Evolutionary conservation across 2,888 invertebrate genomes (phyloP).

Genomic region (Stenchaetothrips biformis): DNA sequence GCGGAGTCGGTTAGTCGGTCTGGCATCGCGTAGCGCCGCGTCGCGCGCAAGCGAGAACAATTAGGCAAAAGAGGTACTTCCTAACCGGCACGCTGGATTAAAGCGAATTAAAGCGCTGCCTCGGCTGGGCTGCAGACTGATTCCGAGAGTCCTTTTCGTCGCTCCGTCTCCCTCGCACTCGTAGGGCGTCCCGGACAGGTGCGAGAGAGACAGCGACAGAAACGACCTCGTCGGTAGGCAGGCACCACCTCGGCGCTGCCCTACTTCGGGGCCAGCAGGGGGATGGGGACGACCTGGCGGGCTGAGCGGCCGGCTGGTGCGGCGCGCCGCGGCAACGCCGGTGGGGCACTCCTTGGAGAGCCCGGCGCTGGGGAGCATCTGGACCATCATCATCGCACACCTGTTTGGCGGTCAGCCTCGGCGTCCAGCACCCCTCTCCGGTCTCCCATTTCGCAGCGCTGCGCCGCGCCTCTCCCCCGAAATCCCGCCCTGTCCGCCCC

Average conservation of each 20-base stretch:
- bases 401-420: neutral
- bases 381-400: neutral
- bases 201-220: neutral
- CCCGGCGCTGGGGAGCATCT: neutral
- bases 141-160: too few relatives aligned
- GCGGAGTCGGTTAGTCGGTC: too few relatives aligned
- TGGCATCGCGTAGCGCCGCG: too few relatives aligned
- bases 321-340: neutral
- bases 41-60: neutral
- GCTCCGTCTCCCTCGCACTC: neutral
- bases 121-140: neutral
- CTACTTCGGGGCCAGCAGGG: neutral
- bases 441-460: neutral
- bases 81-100: neutral
- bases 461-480: neutral
- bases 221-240: neutral
- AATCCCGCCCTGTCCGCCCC: neutral
- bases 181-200: neutral
- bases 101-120: neutral
- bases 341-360: neutral
- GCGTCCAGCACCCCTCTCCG: neutral
- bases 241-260: neutral
- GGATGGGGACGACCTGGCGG: neutral
- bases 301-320: neutral
- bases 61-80: constrained; percentile 6